These are phyloP conservation scores for Poecilia picta DNA, from an alignment of 2,797 vertebrate genomes.

Conservation along the genomic window DNA sequence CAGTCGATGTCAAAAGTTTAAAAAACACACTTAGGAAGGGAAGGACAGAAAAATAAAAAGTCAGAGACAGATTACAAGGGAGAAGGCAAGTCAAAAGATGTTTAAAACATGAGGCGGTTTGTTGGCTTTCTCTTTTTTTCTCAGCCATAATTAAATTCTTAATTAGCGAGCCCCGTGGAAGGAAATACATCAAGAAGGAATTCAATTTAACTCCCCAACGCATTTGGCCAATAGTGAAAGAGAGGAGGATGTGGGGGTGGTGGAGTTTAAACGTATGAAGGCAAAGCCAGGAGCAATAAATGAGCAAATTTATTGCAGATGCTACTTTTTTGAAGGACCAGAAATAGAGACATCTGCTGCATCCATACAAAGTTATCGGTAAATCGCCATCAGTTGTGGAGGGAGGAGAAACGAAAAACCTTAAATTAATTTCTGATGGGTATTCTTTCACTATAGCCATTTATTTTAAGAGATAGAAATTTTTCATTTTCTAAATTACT, in stretches of 20 bases:
- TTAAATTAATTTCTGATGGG: not conserved
- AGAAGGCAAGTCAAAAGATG: conserved; percentile 48
- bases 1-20: conserved; percentile 64
- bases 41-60: conserved; percentile 11
- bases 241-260: conserved; percentile 30
- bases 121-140: conserved; percentile 62
- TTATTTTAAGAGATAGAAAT: not conserved
- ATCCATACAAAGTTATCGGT: conserved; percentile 47
- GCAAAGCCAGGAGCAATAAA: conserved; percentile 46
- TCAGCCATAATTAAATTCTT: conserved; percentile 81
- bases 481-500: not conserved
- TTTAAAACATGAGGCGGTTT: conserved; percentile 78
- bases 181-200: conserved; percentile 65
- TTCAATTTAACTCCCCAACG: conserved; percentile 69
- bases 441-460: not conserved
- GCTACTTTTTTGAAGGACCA: conserved; percentile 22
- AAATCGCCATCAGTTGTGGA: not conserved
- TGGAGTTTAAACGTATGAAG: conserved; percentile 35
- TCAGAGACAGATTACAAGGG: conserved; percentile 3
- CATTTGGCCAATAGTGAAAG: conserved; percentile 56
- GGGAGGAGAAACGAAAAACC: not conserved
- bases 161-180: conserved; percentile 75
- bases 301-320: conserved; percentile 35
- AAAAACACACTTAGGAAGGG: conserved; percentile 24
- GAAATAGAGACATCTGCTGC: conserved; percentile 41